Conservation (phyloP, 2,113 vertebrate species). For the Callionymus lyra region DNA sequence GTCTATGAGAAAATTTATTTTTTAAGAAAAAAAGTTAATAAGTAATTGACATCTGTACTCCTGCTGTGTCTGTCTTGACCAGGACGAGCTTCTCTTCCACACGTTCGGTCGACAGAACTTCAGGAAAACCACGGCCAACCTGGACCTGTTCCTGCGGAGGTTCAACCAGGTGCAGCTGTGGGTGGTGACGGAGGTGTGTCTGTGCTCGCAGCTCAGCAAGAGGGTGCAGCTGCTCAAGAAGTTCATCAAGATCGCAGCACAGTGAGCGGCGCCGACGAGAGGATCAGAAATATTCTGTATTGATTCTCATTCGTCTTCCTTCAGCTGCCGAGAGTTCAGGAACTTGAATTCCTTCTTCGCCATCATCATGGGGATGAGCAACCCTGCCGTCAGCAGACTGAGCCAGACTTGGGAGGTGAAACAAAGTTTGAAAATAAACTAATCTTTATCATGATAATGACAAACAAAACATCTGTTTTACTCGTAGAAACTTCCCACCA, state of each 20-base stretch:
- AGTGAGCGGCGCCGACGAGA: conserved; percentile 70
- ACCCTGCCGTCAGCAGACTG: conserved; percentile 89
- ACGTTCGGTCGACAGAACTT: conserved; percentile 94
- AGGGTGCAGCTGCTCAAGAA: conserved; percentile 96
- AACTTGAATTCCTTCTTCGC: conserved; percentile 97
- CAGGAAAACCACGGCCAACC: conserved; percentile 88
- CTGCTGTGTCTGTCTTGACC: conserved; percentile 1
- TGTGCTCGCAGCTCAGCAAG: conserved; percentile 91
- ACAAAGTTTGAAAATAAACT: conserved; percentile 6
- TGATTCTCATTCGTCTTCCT: conserved; percentile 16
- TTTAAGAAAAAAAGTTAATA: too few relatives aligned
- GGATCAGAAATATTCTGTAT: not conserved
- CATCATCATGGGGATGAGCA: conserved; percentile 96
- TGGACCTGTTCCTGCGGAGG: conserved; percentile 90
- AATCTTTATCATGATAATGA: not conserved
- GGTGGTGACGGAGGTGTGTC: conserved; percentile 93
- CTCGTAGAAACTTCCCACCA: conserved; percentile 93
- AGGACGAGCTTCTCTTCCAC: conserved; percentile 94
- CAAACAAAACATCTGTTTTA: conserved; percentile 1
- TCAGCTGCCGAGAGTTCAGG: conserved; percentile 94
- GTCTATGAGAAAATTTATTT: too few relatives aligned
- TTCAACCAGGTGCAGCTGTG: conserved; percentile 99
- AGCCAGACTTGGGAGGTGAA: conserved; percentile 96
- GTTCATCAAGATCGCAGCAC: conserved; percentile 97
- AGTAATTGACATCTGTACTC: not conserved